Evolutionary conservation across 2,113 vertebrate genomes (phyloP).

Genomic region (Grantiella picta): DNA sequence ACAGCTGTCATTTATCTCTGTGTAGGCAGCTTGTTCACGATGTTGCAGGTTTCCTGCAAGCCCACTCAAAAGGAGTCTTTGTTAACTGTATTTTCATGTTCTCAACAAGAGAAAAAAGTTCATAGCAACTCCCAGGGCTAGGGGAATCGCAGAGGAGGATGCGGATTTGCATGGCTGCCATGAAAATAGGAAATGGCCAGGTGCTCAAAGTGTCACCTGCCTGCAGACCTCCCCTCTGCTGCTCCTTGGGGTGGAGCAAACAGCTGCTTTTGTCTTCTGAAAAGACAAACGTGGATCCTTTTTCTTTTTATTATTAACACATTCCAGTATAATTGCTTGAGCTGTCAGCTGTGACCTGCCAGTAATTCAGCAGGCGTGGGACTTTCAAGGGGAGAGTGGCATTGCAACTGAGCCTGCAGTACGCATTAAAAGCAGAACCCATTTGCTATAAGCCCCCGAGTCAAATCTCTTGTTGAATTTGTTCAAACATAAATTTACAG

Average conservation of each 20-base stretch:
- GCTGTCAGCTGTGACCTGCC: slow-evolving; percentile 72
- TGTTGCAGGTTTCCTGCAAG: slow-evolving; percentile 47
- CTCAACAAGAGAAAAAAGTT: not conserved
- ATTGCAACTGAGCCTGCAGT: not conserved
- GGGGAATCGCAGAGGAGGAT: not conserved
- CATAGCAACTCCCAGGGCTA: not conserved
- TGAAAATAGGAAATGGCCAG: not conserved
- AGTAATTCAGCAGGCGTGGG: slow-evolving; percentile 53
- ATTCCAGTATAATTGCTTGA: slow-evolving; percentile 64
- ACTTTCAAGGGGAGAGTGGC: slow-evolving; percentile 48
- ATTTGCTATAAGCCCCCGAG: slow-evolving; percentile 64
- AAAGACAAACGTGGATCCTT: slow-evolving; percentile 46
- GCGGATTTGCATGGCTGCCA: not conserved
- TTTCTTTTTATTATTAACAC: slow-evolving; percentile 68
- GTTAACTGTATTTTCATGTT: slow-evolving; percentile 17
- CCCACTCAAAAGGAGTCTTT: slow-evolving; percentile 41
- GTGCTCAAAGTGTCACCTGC: not conserved
- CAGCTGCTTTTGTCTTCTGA: slow-evolving; percentile 60
- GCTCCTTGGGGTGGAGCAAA: slow-evolving; percentile 20
- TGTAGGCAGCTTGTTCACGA: slow-evolving; percentile 58
- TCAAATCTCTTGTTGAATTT: slow-evolving; percentile 74
- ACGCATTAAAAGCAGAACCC: slow-evolving; percentile 28
- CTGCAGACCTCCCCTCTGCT: not conserved
- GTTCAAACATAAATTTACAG: slow-evolving; percentile 72
- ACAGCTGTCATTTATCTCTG: slow-evolving; percentile 69